Evolutionary conservation across 1,140 invertebrate genomes (phyloP).

Genomic region (Thaumetopoea pityocampa): DNA sequence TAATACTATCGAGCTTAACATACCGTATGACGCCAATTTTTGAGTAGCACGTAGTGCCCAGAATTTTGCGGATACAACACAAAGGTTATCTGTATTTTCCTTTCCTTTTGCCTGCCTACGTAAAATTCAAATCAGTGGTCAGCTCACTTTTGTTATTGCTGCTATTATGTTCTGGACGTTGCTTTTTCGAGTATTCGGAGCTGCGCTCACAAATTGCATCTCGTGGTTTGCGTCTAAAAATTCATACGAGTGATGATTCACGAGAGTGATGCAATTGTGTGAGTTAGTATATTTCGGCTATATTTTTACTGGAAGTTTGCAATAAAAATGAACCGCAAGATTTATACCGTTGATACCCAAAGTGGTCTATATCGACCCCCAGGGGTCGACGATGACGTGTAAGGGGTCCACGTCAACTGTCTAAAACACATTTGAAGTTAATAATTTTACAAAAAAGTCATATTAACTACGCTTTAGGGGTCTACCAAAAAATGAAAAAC

Average conservation of each 20-base stretch:
- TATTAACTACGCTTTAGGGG: too few species aligned
- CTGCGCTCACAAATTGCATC: conserved; percentile 25
- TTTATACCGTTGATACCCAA: conserved; percentile 4
- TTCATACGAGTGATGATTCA: conserved; percentile 46
- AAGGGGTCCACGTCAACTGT: too few species aligned
- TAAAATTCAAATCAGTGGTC: conserved; percentile 71
- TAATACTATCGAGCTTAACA: conserved; percentile 48
- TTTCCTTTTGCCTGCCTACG: conserved; percentile 52
- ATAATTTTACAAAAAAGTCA: too few species aligned
- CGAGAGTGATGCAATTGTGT: conserved; percentile 34
- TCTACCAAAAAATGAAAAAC: too few species aligned
- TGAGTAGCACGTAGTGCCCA: conserved; percentile 43
- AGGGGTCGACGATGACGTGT: too few species aligned
- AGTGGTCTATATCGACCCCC: conserved; percentile 9
- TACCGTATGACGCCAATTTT: conserved; percentile 37
- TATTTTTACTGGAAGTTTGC: too few species aligned
- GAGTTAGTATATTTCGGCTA: too few species aligned
- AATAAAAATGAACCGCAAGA: background rate
- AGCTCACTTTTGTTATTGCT: conserved; percentile 65
- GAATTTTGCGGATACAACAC: conserved; percentile 56
- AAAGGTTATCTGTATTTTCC: conserved; percentile 58
- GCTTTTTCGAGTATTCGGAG: conserved; percentile 24
- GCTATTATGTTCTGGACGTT: conserved; percentile 48
- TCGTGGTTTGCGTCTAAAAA: conserved; percentile 47
- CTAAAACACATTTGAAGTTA: too few species aligned